These are phyloP conservation scores for Cnemophilus loriae DNA, from an alignment of 2,113 vertebrate genomes.

Conservation along the genomic window DNA sequence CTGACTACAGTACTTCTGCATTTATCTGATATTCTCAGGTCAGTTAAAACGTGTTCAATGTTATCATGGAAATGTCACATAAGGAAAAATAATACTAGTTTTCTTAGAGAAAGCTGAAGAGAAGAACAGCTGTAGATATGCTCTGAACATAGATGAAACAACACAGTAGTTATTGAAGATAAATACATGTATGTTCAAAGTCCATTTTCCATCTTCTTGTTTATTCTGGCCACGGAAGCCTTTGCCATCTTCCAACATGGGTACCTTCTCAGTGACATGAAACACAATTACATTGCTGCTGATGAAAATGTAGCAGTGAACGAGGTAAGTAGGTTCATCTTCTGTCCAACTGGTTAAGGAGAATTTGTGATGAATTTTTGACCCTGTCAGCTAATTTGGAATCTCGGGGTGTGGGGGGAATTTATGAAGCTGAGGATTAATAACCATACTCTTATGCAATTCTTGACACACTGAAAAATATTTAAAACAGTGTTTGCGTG, in stretches of 20 bases:
- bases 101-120: neutral
- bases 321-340: neutral
- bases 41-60: neutral
- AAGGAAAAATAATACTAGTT: neutral
- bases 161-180: neutral
- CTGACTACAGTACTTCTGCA: neutral
- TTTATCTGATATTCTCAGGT: neutral
- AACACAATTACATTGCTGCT: neutral
- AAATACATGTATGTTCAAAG: neutral
- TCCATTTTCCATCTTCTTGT: neutral
- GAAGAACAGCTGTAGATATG: neutral
- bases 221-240: neutral
- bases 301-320: neutral
- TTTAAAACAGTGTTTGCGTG: neutral
- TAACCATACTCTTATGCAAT: neutral
- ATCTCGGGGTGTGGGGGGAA: neutral
- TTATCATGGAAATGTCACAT: neutral
- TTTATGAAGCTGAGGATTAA: constrained; percentile 1
- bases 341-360: neutral
- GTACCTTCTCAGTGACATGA: neutral
- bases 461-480: neutral
- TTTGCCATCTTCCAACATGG: neutral
- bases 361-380: constrained; percentile 2
- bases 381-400: neutral
- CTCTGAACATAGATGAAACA: neutral